Base-by-base conservation (phyloP, 2,888 invertebrate species). In the Eupithecia dodoneata region DNA sequence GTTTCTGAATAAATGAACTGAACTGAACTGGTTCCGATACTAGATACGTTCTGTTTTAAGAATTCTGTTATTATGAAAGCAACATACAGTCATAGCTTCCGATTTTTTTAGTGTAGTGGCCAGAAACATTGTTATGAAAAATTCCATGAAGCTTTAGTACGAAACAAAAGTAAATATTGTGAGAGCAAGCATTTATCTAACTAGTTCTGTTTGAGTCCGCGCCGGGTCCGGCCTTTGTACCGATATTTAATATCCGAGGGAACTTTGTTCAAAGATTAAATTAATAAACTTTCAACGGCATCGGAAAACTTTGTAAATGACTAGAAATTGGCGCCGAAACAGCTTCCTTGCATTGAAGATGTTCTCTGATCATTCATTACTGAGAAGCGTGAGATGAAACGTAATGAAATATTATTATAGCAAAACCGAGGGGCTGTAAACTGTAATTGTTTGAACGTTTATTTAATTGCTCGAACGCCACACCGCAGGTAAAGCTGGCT, bases 401-500 rank as follows among this genome's bases (percentile, higher is more conserved):
- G 74, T 71, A 69, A 79, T 81, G 47, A 79, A 79, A 78, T 73
- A 44, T 81, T 76, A 82, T 81, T 71, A 76, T 67, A 18, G n/a
- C 45, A 59, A 45, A 73, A 76, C 79, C 72, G 75, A 71, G 73
- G 66, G 76, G 65, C 72, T 63, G 73, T 81, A 81, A 82, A 59
- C 72, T 63, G 73, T 81, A 81, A 82, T 79, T 78, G 78, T 81
- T 75, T 79, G 75, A 72, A 30, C 78, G 73, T 78, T 81, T 78
- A 73, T 77, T 77, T 80, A 72, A 80, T 78, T 78, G 79, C 77
- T 75, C 44, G 69, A 80, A 74, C 72, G 73, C 72, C 71, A 44
- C 67, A 76, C 66, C 73, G 73, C 77, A 65, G 67, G 66, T 71
- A 79, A 72, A 79, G 83, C 81, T 82, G 78, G 80, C 79, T 75